Evolutionary conservation across 2,113 vertebrate genomes (phyloP).

Genomic region (Ceyx melanurus): DNA sequence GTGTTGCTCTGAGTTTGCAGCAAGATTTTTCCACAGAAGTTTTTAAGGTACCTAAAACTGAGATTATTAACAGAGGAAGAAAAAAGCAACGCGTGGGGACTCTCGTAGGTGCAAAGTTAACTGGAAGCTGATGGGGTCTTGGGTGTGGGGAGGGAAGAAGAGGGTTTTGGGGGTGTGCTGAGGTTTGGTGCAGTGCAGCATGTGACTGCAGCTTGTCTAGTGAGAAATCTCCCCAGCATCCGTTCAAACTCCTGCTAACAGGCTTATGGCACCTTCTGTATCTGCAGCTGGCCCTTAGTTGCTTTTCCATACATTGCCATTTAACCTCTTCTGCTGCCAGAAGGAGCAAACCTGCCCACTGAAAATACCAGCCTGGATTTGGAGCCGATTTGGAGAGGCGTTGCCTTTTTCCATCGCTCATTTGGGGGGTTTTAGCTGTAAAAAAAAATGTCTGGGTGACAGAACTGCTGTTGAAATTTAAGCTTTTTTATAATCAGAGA

Average conservation of each 20-base stretch:
- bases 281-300: background rate
- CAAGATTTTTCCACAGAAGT: background rate
- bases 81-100: rapidly evolving
- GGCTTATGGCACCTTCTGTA: rapidly evolving
- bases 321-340: background rate
- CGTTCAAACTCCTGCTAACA: background rate
- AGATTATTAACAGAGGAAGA: background rate
- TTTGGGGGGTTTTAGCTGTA: background rate
- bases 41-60: background rate
- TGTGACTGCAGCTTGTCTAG: rapidly evolving
- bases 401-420: background rate
- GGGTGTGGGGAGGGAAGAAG: rapidly evolving
- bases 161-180: rapidly evolving
- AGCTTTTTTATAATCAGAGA: background rate
- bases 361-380: background rate
- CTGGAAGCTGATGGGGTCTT: rapidly evolving
- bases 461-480: background rate
- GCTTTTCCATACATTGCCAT: background rate
- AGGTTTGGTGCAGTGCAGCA: background rate
- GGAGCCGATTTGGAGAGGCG: background rate
- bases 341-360: rapidly evolving
- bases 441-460: background rate
- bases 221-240: background rate
- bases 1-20: rapidly evolving
- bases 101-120: background rate